These are phyloP conservation scores for Antitype chi DNA, from an alignment of 2,888 invertebrate genomes.

Conservation along the genomic window DNA sequence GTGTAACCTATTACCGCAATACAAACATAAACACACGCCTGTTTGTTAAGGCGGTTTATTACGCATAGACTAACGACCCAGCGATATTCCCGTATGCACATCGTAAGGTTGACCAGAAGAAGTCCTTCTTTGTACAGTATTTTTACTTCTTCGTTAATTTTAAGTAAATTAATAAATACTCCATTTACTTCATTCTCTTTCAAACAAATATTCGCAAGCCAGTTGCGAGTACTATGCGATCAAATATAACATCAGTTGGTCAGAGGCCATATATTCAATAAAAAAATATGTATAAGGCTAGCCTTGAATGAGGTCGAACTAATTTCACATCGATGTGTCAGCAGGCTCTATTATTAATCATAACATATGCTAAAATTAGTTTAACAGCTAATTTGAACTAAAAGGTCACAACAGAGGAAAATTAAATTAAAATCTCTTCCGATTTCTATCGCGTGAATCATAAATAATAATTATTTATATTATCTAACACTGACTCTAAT, in stretches of 20 bases:
- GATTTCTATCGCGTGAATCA: constrained; percentile 17
- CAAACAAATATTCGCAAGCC: not conserved
- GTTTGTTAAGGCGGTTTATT: not conserved
- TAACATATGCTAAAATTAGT: not conserved
- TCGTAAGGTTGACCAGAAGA: too few relatives aligned
- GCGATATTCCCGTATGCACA: not conserved
- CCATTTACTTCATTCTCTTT: not conserved
- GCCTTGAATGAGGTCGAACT: constrained; percentile 21
- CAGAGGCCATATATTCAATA: not conserved
- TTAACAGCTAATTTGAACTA: not conserved
- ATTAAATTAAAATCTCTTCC: not conserved
- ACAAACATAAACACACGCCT: not conserved
- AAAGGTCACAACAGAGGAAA: constrained; percentile 2
- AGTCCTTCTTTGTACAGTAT: too few relatives aligned
- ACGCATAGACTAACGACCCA: not conserved
- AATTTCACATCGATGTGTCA: constrained; percentile 29
- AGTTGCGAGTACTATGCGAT: constrained; percentile 8
- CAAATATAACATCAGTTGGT: constrained; percentile 4
- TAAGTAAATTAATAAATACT: too few relatives aligned
- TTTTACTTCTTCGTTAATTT: too few relatives aligned
- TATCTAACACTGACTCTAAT: constrained; percentile 37
- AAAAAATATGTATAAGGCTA: constrained; percentile 19
- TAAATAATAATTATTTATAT: constrained; percentile 11
- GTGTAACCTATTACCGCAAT: not conserved
- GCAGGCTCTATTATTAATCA: not conserved